phyloP scores from a whole-genome alignment of 2,797 vertebrate genomes.

The Tokudaia muenninki region DNA sequence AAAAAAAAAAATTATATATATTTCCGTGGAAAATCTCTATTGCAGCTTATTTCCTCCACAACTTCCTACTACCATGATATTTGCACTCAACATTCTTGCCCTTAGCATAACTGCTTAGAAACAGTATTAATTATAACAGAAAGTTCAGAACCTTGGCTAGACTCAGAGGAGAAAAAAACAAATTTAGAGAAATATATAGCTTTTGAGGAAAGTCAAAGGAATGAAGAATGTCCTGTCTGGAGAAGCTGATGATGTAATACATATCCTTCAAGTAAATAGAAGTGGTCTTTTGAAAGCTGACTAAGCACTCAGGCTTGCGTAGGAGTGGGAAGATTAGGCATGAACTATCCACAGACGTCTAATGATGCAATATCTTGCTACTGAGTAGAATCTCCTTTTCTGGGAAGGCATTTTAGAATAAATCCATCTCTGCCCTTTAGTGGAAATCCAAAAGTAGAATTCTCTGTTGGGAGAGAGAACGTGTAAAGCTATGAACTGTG shows the following conservation, averaged over 20 bases:
- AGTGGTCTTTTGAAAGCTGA: background rate
- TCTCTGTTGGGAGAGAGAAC: background rate
- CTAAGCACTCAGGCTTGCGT: background rate
- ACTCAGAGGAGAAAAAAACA: background rate
- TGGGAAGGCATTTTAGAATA: background rate
- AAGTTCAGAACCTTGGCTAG: background rate
- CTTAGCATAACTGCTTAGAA: background rate
- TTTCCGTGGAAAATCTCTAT: background rate
- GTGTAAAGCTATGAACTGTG: background rate
- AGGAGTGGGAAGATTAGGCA: background rate
- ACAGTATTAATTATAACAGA: constrained; percentile 28
- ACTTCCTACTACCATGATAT: background rate
- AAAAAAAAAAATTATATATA: no score
- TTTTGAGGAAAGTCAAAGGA: constrained; percentile 15
- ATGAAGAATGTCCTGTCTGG: background rate
- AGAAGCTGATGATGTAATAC: constrained; percentile 43
- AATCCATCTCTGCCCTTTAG: background rate
- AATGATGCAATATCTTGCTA: background rate
- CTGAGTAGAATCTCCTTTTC: background rate
- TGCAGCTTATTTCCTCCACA: background rate
- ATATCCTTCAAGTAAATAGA: background rate
- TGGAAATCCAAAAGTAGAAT: constrained; percentile 4
- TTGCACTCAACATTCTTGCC: background rate
- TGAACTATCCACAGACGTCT: background rate
- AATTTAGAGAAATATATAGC: constrained; percentile 1